phyloP scores from a whole-genome alignment of 2,888 invertebrate species.

The Eristalinus aeneus region DNA sequence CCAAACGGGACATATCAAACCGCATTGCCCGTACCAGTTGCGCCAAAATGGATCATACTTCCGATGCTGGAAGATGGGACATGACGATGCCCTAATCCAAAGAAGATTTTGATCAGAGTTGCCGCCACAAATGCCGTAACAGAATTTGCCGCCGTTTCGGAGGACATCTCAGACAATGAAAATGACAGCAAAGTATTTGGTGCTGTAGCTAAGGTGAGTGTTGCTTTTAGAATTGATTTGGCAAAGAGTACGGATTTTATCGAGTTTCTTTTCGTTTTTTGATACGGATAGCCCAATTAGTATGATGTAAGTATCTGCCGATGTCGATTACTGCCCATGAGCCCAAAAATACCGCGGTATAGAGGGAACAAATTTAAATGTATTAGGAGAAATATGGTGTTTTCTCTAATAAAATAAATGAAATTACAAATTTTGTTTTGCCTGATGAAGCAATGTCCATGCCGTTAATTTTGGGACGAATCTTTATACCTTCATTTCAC shows the following conservation, averaged over 20 bases:
- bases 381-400: neutral
- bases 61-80: constrained; percentile 42
- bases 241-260: neutral
- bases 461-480: neutral
- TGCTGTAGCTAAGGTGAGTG: constrained; percentile 15
- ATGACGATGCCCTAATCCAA: constrained; percentile 25
- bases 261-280: constrained; percentile 25
- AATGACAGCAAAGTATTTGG: neutral
- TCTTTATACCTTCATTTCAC: neutral
- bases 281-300: constrained; percentile 33
- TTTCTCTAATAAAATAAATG: neutral
- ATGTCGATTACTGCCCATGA: no score
- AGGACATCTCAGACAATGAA: neutral
- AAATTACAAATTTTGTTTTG: no score
- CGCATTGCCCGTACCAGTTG: constrained; percentile 19
- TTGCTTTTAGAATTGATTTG: constrained; percentile 18
- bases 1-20: constrained; percentile 21
- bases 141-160: no score
- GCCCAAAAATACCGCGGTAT: neutral
- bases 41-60: constrained; percentile 15
- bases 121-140: no score
- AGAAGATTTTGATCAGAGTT: constrained; percentile 6
- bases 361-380: neutral
- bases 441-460: no score
- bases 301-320: neutral